Conservation (phyloP, 2,888 invertebrate genomes). For the Lasioglossum morio region DNA sequence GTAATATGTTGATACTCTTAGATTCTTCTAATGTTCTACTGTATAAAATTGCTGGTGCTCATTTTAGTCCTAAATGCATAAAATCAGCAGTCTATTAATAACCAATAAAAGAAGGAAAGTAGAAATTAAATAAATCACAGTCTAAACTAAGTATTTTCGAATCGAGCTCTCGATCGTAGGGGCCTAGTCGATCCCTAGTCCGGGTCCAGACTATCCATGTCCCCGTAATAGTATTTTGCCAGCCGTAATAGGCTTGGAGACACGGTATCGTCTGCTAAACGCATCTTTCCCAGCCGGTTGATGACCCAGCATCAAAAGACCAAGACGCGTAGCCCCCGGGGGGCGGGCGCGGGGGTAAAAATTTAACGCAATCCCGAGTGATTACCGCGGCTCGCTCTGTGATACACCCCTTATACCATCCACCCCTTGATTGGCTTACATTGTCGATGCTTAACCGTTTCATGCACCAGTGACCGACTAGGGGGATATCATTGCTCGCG, state of each 20-base stretch:
- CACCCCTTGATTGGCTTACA: slow-evolving; percentile 84
- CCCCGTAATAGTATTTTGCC: neutral
- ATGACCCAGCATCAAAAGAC: slow-evolving; percentile 65
- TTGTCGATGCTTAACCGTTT: slow-evolving; percentile 85
- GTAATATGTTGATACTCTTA: no score
- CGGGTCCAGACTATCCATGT: neutral
- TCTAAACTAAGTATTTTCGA: neutral
- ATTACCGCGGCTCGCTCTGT: slow-evolving; percentile 80
- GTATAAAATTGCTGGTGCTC: no score
- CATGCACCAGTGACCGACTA: slow-evolving; percentile 84
- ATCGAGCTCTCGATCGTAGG: neutral
- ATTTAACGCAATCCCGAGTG: slow-evolving; percentile 83
- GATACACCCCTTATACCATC: slow-evolving; percentile 76
- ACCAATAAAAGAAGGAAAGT: neutral
- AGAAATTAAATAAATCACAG: neutral
- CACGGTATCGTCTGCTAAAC: slow-evolving; percentile 12
- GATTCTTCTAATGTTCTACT: no score
- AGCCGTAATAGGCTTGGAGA: slow-evolving; percentile 17
- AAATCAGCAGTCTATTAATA: neutral
- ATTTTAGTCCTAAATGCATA: no score
- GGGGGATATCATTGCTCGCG: slow-evolving; percentile 81
- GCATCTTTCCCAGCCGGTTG: slow-evolving; percentile 60
- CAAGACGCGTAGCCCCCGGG: slow-evolving; percentile 58
- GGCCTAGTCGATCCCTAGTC: neutral
- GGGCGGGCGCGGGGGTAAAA: slow-evolving; percentile 72